Percentiles rank a stretch among this genome's conserved stretches.
Conservation (phyloP, 2,797 vertebrate genomes). For the Amblyopsis hoosieri region DNA sequence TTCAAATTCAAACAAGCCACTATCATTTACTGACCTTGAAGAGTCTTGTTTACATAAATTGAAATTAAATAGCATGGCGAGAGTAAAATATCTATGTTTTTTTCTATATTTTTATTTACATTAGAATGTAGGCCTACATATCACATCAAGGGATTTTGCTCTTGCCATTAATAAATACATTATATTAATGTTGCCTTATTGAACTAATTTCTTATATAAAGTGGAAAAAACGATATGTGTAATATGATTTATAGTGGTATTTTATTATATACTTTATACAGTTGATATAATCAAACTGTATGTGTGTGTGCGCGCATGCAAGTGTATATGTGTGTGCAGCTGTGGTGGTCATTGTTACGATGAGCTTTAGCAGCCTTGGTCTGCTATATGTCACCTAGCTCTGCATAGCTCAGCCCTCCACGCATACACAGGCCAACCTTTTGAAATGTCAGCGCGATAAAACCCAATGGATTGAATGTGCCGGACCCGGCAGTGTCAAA, state of each 20-base stretch:
- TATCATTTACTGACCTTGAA: slow-evolving; percentile 76
- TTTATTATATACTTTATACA: slow-evolving; percentile 57
- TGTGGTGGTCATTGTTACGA: too few relatives aligned
- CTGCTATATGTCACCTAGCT: slow-evolving; percentile 68
- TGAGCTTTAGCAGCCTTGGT: slow-evolving; percentile 43
- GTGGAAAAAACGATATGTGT: slow-evolving; percentile 22
- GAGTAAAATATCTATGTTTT: slow-evolving; percentile 61
- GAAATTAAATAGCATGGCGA: slow-evolving; percentile 66
- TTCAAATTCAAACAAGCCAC: slow-evolving; percentile 63
- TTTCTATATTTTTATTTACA: slow-evolving; percentile 63
- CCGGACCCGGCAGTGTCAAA: slow-evolving; percentile 75
- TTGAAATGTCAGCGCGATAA: slow-evolving; percentile 81
- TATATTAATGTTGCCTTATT: slow-evolving; percentile 42
- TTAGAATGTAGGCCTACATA: slow-evolving; percentile 19
- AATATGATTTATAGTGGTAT: slow-evolving; percentile 51
- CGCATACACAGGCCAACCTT: slow-evolving; percentile 70
- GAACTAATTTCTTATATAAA: slow-evolving; percentile 48
- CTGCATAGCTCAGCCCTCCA: slow-evolving; percentile 50
- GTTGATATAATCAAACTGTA: slow-evolving; percentile 59
- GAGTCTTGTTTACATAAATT: slow-evolving; percentile 73
- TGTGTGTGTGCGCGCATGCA: neutral
- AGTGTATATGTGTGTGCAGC: slow-evolving; percentile 2
- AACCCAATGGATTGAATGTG: slow-evolving; percentile 71
- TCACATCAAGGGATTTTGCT: slow-evolving; percentile 51
- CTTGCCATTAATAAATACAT: slow-evolving; percentile 48